Evolutionary conservation across 2,797 vertebrate genomes (phyloP).

Genomic region (Pterois miles): DNA sequence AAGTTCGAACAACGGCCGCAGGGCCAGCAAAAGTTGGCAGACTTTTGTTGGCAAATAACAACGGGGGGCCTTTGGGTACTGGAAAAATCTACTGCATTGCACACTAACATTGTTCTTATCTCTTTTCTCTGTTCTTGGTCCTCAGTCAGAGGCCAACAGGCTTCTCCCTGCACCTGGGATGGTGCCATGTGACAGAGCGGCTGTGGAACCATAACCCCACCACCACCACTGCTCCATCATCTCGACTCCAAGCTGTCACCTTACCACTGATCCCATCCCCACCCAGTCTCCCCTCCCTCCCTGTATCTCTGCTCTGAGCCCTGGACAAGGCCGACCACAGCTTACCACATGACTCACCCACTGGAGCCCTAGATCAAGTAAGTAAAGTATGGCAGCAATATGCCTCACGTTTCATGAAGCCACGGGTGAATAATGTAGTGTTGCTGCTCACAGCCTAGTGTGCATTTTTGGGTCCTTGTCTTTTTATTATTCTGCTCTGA

Average conservation of each 20-base stretch:
- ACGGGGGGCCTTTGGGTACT: too few species aligned
- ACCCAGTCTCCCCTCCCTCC: slow-evolving; percentile 6
- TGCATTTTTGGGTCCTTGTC: neutral
- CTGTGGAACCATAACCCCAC: slow-evolving; percentile 72
- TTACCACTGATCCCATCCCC: slow-evolving; percentile 29
- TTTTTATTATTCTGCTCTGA: neutral
- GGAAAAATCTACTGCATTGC: too few species aligned
- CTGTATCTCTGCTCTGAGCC: slow-evolving; percentile 55
- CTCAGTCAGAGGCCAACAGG: slow-evolving; percentile 55
- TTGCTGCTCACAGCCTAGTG: neutral
- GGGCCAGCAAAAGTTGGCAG: neutral
- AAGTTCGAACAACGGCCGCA: too few species aligned
- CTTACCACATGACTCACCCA: slow-evolving; percentile 78
- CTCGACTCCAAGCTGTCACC: slow-evolving; percentile 28
- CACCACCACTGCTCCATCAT: slow-evolving; percentile 38
- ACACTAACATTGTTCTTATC: neutral
- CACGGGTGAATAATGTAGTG: neutral
- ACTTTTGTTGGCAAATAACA: neutral
- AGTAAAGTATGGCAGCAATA: slow-evolving; percentile 31
- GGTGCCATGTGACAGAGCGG: slow-evolving; percentile 78
- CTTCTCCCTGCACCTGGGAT: slow-evolving; percentile 74
- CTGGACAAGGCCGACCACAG: slow-evolving; percentile 67
- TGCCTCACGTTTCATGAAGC: neutral
- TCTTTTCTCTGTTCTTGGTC: neutral
- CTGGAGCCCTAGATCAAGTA: slow-evolving; percentile 79